Base-by-base conservation (phyloP, 2,888 invertebrate species). In the Trisateles emortualis region DNA sequence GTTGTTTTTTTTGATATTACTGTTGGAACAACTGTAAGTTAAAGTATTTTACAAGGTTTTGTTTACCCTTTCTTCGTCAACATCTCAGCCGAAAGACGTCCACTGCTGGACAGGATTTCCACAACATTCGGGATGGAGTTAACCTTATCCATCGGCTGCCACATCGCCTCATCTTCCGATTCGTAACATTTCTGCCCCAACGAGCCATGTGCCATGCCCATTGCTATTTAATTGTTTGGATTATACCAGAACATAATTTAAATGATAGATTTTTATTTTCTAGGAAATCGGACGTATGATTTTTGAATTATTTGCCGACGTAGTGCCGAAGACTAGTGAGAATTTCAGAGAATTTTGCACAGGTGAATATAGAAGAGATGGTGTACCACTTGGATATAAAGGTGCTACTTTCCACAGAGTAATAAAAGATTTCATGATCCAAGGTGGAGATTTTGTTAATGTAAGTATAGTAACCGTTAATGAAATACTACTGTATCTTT, bases 371-470 rank as follows among this genome's bases (percentile, higher is more conserved):
- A 95, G 97, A 77, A 97, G 96, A 81, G 99, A 99, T 90, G 98
- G 98, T 9, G 98, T 99, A 0, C 98, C 99, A 0, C 94, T 98
- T 43, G 99, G 99, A 0, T 99, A 96, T 85, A 99, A 99, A 91
- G 98, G 98, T 43, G 97, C 98, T 0, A 96, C 97, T 78, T 99
- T 99, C 86, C 99, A 99, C 85, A 94, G 99, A 84, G 99, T 99
- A 24, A 99, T 99, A 70, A 99, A 99, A 89, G 99, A 99, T 89
- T 99, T 99, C 81, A 99, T 99, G 99, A 99, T 99, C 69, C 99
- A 99, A 94, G 99, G 99, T 35, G 99, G 99, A 26, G 99, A 99
- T 89, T 99, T 99, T 94, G 98, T 99, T 0, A 99, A 99, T 94
- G 98, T 98, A 94, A 94, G 95, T 93, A 16, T 35, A 11, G 9